phyloP scores from a whole-genome alignment of 2,113 vertebrate species.

The Entosphenus tridentatus region DNA sequence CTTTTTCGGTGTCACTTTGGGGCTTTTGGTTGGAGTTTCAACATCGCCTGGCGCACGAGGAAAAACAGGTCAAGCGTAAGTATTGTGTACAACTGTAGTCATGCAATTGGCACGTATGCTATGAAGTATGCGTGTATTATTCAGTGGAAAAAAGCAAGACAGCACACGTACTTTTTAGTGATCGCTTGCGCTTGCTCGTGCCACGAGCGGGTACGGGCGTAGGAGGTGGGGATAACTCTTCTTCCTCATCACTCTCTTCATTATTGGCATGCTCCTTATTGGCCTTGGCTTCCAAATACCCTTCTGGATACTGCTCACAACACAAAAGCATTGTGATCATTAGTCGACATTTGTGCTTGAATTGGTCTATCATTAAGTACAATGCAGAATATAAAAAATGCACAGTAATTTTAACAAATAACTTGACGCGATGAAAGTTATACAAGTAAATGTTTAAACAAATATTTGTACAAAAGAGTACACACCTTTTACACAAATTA shows the following conservation, averaged over 20 bases:
- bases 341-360: background rate
- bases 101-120: background rate
- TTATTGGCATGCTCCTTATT: constrained; percentile 68
- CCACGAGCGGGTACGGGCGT: background rate
- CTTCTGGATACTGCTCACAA: constrained; percentile 62
- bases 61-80: background rate
- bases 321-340: background rate
- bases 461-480: background rate
- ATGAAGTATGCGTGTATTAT: background rate
- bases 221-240: constrained; percentile 12
- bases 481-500: background rate
- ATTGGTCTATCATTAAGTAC: background rate
- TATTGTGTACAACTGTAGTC: background rate
- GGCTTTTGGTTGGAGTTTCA: constrained; percentile 5
- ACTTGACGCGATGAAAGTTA: background rate
- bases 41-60: background rate
- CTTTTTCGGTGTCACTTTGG: constrained; percentile 33
- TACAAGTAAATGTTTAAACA: background rate
- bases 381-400: background rate
- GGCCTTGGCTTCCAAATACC: constrained; percentile 55
- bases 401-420: background rate
- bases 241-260: constrained; percentile 22
- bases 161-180: background rate
- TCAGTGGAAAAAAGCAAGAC: background rate
- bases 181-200: background rate